phyloP scores from a whole-genome alignment of 2,797 vertebrate genomes.

The Limosa lapponica region DNA sequence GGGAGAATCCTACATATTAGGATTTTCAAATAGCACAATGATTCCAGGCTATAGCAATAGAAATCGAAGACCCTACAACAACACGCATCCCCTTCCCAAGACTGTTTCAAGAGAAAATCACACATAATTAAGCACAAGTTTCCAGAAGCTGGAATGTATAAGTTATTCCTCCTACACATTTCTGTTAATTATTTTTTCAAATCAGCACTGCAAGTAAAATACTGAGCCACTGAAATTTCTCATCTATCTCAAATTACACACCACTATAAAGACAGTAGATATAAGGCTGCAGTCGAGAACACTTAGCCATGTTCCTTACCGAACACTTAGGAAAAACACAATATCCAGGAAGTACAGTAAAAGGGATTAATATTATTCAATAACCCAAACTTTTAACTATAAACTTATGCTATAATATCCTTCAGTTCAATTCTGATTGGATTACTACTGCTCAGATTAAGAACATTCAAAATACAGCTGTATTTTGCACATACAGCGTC shows the following conservation, averaged over 20 bases:
- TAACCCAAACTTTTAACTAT: not conserved
- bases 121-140: not conserved
- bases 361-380: not conserved
- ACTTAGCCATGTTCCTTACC: too few species aligned
- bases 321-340: not conserved
- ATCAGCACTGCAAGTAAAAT: not conserved
- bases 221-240: not conserved
- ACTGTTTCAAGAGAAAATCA: not conserved
- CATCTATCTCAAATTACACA: not conserved
- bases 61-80: not conserved
- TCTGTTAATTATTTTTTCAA: not conserved
- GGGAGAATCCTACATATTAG: not conserved
- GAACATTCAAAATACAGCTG: not conserved
- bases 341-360: not conserved
- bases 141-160: not conserved
- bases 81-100: not conserved
- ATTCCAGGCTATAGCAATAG: not conserved
- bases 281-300: not conserved
- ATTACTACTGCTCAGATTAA: not conserved
- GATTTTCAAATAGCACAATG: not conserved
- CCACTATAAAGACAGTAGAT: not conserved
- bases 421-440: not conserved
- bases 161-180: not conserved
- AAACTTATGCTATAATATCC: not conserved
- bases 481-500: not conserved